These are phyloP conservation scores for Phylloscopus whistleri DNA, from an alignment of 2,113 vertebrate genomes.

Conservation along the genomic window DNA sequence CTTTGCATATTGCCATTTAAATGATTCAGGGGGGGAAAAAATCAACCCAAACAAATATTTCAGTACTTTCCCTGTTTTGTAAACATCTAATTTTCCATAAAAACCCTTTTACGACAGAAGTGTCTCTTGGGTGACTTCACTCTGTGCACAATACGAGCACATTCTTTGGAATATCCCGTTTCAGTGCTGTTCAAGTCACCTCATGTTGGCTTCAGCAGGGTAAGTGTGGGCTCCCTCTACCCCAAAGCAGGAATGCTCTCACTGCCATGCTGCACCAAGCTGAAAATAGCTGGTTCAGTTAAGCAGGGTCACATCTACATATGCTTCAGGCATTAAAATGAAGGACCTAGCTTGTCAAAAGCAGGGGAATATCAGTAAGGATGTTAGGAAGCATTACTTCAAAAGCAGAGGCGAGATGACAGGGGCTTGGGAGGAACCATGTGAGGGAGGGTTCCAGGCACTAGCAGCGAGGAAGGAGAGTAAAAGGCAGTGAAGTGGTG, in stretches of 20 bases:
- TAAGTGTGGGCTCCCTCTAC: neutral
- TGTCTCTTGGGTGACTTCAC: neutral
- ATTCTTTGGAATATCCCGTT: neutral
- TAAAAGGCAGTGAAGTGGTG: accelerated
- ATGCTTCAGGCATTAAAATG: neutral
- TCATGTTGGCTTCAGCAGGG: neutral
- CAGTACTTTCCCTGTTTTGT: neutral
- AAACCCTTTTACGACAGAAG: neutral
- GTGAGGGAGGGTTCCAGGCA: neutral
- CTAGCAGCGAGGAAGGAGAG: neutral
- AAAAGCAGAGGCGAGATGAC: neutral
- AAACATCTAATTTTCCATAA: slow-evolving; percentile 32
- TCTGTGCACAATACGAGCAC: neutral
- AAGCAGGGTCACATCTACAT: neutral
- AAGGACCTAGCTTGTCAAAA: neutral
- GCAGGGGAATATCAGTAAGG: neutral
- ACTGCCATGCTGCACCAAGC: neutral
- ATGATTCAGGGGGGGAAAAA: neutral
- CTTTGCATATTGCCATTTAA: slow-evolving; percentile 48
- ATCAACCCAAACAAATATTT: slow-evolving; percentile 46
- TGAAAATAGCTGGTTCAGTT: neutral
- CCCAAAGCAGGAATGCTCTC: neutral
- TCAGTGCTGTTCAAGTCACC: neutral
- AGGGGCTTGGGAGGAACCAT: neutral
- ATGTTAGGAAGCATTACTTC: neutral